Evolutionary conservation across 2,888 invertebrate species (phyloP).

Genomic region (Ceriagrion tenellum): DNA sequence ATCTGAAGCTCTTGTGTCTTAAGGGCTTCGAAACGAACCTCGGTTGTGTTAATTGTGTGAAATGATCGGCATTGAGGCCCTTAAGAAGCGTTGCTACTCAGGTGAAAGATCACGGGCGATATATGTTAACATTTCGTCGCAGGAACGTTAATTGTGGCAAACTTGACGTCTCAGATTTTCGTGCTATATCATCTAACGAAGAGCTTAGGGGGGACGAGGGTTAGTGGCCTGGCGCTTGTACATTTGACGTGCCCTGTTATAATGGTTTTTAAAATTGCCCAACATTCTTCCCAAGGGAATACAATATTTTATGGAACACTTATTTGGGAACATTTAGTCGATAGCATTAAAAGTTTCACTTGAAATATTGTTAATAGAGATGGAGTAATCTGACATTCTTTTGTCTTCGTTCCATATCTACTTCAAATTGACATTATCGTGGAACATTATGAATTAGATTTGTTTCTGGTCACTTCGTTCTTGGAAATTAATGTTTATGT

Average conservation of each 20-base stretch:
- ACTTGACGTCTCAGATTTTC: not conserved
- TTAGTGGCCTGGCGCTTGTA: not conserved
- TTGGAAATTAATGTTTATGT: not conserved
- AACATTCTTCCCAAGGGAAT: not conserved
- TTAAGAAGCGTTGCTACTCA: not conserved
- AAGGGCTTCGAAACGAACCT: not conserved
- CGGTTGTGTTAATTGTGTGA: not conserved
- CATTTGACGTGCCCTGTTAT: not conserved
- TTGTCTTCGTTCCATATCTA: not conserved
- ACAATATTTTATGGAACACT: constrained; percentile 32
- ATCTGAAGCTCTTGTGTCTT: not conserved
- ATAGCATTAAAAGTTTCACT: not conserved
- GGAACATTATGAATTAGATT: not conserved
- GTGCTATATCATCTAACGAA: not conserved
- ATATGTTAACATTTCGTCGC: not conserved
- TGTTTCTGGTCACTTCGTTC: not conserved
- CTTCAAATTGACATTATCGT: not conserved
- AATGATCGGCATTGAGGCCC: not conserved
- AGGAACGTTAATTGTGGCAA: not conserved
- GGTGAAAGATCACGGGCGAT: not conserved
- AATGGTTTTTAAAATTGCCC: constrained; percentile 46
- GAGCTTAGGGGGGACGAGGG: not conserved
- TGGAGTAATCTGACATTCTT: constrained; percentile 9
- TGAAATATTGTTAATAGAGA: not conserved
- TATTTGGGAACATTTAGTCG: not conserved